Evolutionary conservation across 2,888 invertebrate species (phyloP).

Genomic region (Camponotus fellah): DNA sequence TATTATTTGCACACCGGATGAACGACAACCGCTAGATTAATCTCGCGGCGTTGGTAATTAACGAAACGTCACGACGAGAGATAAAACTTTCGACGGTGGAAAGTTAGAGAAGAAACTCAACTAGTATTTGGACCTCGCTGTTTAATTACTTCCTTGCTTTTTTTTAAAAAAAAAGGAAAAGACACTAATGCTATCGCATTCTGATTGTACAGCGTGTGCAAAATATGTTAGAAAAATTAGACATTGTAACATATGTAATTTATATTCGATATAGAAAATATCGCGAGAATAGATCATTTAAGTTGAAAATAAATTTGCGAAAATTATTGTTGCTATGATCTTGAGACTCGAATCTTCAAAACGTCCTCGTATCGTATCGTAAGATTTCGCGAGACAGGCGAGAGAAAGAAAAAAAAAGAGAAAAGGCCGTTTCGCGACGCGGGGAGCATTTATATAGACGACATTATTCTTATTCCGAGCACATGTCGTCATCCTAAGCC

Average conservation of each 20-base stretch:
- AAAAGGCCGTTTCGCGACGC: conserved; percentile 68
- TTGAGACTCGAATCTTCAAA: not conserved
- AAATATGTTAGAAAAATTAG: not conserved
- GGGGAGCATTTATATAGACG: conserved; percentile 56
- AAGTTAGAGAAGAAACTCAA: conserved; percentile 68
- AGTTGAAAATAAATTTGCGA: not conserved
- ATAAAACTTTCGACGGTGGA: conserved; percentile 61
- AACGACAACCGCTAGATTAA: not conserved
- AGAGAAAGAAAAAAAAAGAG: conserved; percentile 57
- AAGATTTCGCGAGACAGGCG: not conserved
- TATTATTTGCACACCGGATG: not conserved
- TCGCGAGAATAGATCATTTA: not conserved
- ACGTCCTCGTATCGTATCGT: not conserved
- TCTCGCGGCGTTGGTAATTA: conserved; percentile 44
- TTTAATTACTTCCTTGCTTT: conserved; percentile 59
- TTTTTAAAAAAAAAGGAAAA: not conserved
- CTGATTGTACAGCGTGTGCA: not conserved
- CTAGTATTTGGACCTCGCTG: conserved; percentile 43
- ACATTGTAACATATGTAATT: not conserved
- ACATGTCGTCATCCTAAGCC: conserved; percentile 77
- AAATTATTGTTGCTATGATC: not conserved
- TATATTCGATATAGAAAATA: not conserved
- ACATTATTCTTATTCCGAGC: conserved; percentile 76
- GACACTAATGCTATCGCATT: not conserved
- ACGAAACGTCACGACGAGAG: conserved; percentile 30